These are phyloP conservation scores for Polyploca ridens DNA, from an alignment of 2,888 invertebrate species.

Conservation along the genomic window DNA sequence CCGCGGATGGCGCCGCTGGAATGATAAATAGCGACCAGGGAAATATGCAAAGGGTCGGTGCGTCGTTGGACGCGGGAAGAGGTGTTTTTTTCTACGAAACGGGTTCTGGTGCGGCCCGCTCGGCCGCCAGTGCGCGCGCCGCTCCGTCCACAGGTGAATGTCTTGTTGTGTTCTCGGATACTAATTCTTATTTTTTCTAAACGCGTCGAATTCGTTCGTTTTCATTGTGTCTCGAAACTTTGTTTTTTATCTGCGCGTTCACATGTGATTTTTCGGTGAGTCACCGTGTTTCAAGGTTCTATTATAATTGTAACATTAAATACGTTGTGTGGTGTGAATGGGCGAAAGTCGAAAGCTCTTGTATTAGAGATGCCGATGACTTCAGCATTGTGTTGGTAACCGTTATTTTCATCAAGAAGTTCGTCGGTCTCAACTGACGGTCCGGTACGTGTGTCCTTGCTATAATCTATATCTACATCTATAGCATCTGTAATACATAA, in stretches of 20 bases:
- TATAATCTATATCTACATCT: constrained; percentile 38
- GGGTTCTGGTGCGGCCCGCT: constrained; percentile 82
- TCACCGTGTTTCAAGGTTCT: constrained; percentile 19
- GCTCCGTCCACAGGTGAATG: constrained; percentile 79
- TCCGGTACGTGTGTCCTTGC: constrained; percentile 70
- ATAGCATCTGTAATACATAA: neutral
- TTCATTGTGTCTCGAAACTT: constrained; percentile 33
- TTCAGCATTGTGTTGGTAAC: constrained; percentile 63
- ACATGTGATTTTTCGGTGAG: constrained; percentile 19
- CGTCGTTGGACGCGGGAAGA: constrained; percentile 74
- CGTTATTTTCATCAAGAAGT: constrained; percentile 66
- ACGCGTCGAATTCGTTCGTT: constrained; percentile 36
- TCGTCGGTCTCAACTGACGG: constrained; percentile 61
- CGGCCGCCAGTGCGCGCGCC: constrained; percentile 85
- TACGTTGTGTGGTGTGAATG: constrained; percentile 55
- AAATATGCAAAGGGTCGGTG: constrained; percentile 77
- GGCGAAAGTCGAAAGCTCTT: constrained; percentile 62
- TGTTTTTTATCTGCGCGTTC: constrained; percentile 30
- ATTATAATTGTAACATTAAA: constrained; percentile 26
- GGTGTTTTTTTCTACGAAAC: constrained; percentile 85
- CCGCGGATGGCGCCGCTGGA: constrained; percentile 56
- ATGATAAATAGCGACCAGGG: constrained; percentile 72
- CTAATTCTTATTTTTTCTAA: constrained; percentile 42
- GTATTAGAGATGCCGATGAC: constrained; percentile 54
- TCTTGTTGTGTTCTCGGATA: constrained; percentile 62